Evolutionary conservation across 2,888 invertebrate genomes (phyloP), one percentile per base, ranked within the genome.

Genomic region (Octodonta nipae): DNA sequence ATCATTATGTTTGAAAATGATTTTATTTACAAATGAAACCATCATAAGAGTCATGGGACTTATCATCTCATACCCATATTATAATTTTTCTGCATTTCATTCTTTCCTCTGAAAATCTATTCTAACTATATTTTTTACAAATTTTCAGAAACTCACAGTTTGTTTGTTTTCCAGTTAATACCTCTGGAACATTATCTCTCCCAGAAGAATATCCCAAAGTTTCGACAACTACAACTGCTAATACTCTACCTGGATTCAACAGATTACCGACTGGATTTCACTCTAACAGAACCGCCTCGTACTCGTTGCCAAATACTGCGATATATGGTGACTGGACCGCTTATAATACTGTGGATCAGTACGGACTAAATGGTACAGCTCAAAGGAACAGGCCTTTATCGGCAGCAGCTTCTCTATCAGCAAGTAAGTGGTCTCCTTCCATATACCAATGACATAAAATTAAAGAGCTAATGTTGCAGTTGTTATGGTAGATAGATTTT

Each of bases 361-460:
- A 43, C 24, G 33, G 33, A 5, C 35, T 43, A 5, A 45, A 35
- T 28, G 38, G 40, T 39, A 43, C 47, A 20, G 36, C 35, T 8
- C 53, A 54, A 40, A 53, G 57, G 42, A 61, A 64, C 30, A 59
- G 68, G 16, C 59, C 66, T 51, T 61, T 75, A 29, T 72, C 75
- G 37, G 78, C 81, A 26, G 72, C 79, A 35, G 76, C 78, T 37
- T 76, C 76, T 43, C 66, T 81, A 42, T 68, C 77, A 50, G 77
- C 78, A 59, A 73, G 81, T 81, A 63, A 78, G 81, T 74, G 20
- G 20, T n/a, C n/a, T n/a, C n/a, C n/a, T n/a, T n/a, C n/a, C n/a
- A n/a, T n/a, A n/a, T n/a, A n/a, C n/a, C n/a, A n/a, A n/a, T n/a
- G n/a, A n/a, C n/a, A n/a, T n/a, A n/a, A n/a, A n/a, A n/a, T n/a